A percentile compares a stretch with the other conserved stretches of the same genome.
These are phyloP conservation scores for Tringa solitaria DNA, from an alignment of 2,113 vertebrate species.

Conservation along the genomic window DNA sequence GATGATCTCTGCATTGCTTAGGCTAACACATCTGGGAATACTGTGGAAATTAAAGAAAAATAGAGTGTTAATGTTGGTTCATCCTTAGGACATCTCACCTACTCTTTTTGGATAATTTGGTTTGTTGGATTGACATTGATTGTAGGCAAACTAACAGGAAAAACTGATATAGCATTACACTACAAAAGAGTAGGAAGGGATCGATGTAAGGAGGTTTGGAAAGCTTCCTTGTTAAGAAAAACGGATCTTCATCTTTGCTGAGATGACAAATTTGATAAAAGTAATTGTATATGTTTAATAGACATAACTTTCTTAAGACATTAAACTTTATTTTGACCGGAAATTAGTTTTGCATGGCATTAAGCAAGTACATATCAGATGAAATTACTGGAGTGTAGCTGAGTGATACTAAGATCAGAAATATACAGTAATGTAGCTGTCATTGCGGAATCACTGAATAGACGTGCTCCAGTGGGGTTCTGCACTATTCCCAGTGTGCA, in stretches of 20 bases:
- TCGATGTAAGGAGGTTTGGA: not conserved
- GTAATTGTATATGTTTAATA: not conserved
- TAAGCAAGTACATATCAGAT: not conserved
- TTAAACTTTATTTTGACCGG: not conserved
- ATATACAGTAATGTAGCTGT: not conserved
- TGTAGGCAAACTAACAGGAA: not conserved
- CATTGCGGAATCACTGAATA: not conserved
- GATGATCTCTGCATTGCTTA: not conserved
- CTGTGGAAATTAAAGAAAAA: not conserved
- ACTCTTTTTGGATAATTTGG: not conserved
- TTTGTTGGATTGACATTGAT: not conserved
- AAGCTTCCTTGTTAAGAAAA: not conserved
- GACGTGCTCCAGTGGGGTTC: not conserved
- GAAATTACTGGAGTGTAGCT: not conserved
- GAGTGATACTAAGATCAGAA: not conserved
- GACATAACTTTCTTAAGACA: not conserved
- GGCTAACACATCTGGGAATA: not conserved
- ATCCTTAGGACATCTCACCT: not conserved
- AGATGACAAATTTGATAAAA: not conserved
- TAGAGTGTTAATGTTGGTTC: not conserved
- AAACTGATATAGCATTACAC: not conserved
- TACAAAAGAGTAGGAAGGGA: not conserved
- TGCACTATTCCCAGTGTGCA: fast-evolving
- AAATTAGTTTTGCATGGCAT: not conserved
- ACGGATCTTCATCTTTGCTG: not conserved